phyloP scores from a whole-genome alignment of 2,797 vertebrate genomes.

The Lophius americanus region DNA sequence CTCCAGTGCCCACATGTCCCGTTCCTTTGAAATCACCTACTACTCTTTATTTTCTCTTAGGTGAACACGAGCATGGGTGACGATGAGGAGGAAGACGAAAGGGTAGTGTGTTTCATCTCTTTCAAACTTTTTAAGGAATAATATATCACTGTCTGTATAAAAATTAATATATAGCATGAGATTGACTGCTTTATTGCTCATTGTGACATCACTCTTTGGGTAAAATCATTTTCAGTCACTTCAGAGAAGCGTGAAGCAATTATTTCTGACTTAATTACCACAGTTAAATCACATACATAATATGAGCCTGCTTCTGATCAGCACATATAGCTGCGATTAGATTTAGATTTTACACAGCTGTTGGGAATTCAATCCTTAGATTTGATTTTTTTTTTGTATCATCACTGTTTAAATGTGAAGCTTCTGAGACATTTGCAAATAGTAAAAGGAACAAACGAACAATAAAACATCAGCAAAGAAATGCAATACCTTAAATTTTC shows the following conservation, averaged over 20 bases:
- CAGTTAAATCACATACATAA: constrained; percentile 13
- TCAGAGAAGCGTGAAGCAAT: background rate
- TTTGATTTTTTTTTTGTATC: constrained; percentile 35
- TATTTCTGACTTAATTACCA: constrained; percentile 24
- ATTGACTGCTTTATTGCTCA: constrained; percentile 14
- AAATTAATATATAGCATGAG: constrained; percentile 19
- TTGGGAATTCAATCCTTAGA: constrained; percentile 34
- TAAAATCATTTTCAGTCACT: background rate
- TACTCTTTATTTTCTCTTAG: constrained; percentile 82
- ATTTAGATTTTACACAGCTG: constrained; percentile 54
- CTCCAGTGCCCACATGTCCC: constrained; percentile 80
- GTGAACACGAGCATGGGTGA: constrained; percentile 89
- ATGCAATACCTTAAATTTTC: constrained; percentile 45
- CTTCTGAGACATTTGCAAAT: constrained; percentile 43
- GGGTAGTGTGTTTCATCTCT: constrained; percentile 84
- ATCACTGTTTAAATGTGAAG: constrained; percentile 58
- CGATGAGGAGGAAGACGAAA: constrained; percentile 96
- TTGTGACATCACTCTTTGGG: background rate
- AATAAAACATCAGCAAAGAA: constrained; percentile 36
- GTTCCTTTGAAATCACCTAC: constrained; percentile 74
- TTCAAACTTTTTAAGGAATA: constrained; percentile 56
- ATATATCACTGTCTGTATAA: constrained; percentile 30
- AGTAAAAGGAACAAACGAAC: constrained; percentile 52
- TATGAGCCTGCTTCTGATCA: background rate
- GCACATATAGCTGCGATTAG: constrained; percentile 45